These are phyloP conservation scores for Eulimnadia texana DNA, from an alignment of 1,140 invertebrate species.

Conservation along the genomic window DNA sequence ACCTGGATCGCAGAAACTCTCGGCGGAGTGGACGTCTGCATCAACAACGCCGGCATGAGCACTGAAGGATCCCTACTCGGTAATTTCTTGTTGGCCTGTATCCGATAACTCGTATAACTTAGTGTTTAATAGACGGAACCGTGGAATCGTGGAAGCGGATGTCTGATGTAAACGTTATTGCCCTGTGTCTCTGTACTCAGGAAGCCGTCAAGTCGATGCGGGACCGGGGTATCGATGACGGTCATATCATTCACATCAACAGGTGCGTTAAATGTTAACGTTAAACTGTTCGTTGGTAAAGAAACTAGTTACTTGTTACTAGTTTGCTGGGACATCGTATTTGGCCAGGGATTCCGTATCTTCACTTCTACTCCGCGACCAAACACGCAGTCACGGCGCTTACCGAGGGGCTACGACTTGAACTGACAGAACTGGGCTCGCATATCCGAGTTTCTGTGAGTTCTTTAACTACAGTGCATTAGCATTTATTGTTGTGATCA, in stretches of 20 bases:
- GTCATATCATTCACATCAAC: constrained; percentile 55
- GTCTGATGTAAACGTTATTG: constrained; percentile 51
- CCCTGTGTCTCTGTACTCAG: constrained; percentile 44
- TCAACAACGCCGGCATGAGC: constrained; percentile 55
- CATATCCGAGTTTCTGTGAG: constrained; percentile 50
- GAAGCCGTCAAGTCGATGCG: constrained; percentile 50
- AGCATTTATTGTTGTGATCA: neutral
- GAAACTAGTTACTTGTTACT: constrained; percentile 14
- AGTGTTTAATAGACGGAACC: constrained; percentile 24
- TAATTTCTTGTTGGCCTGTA: neutral
- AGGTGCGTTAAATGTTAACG: constrained; percentile 33
- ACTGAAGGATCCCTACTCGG: constrained; percentile 28
- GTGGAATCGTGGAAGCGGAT: constrained; percentile 34
- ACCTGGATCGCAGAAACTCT: constrained; percentile 40
- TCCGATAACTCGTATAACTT: neutral
- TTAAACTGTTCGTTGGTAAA: constrained; percentile 22
- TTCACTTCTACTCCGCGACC: constrained; percentile 43
- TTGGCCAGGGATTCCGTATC: too few relatives aligned
- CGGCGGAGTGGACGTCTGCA: constrained; percentile 47
- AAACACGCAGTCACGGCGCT: constrained; percentile 54
- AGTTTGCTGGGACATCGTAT: constrained; percentile 32
- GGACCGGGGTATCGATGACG: constrained; percentile 39
- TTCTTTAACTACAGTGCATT: neutral
- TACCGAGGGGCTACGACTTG: constrained; percentile 42
- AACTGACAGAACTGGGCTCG: constrained; percentile 39